Evolutionary conservation across 2,888 invertebrate genomes (phyloP), one percentile per base, ranked within the genome.

Genomic region (Argyresthia albistria): DNA sequence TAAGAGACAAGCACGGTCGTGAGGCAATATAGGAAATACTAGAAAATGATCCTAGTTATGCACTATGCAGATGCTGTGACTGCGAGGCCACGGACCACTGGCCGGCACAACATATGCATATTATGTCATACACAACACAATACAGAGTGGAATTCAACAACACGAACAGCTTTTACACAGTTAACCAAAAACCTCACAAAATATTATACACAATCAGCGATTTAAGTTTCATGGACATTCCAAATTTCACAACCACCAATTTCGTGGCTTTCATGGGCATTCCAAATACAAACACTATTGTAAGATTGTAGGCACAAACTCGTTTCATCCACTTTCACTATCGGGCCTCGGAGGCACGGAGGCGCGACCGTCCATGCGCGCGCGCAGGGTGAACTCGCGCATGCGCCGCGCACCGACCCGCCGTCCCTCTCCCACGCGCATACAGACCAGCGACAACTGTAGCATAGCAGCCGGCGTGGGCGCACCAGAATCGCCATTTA

Each of bases 351-450:
- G 25, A 25, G 25, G 25, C 25, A 25, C 2, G 57, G 57, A 62
- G 60, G 69, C 70, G 75, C 82, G 86, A 72, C 73, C 63, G 62
- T 73, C 58, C 63, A 60, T 63, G 72, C 80, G 81, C 80, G 60
- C 63, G 71, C 80, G 75, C 78, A 75, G 80, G 82, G 80, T 78
- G 66, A 65, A 83, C 86, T 80, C 73, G 72, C 73, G 60, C 66
- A 59, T 60, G 57, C 53, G 57, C 62, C 55, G 65, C 55, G 69
- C 67, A 73, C 61, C 43, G 53, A 43, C 52, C 51, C 55, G 46
- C 53, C 25, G 52, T 60, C 64, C 72, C 77, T 71, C 77, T 74
- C 76, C 75, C 70, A 66, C 73, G 67, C 70, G 58, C 25, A 25
- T 25, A 25, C 2, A 25, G 25, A 25, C 25, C 25, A 25, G 25